These are phyloP conservation scores for Pyrrhosoma nymphula DNA, from an alignment of 2,888 invertebrate genomes.

Conservation along the genomic window DNA sequence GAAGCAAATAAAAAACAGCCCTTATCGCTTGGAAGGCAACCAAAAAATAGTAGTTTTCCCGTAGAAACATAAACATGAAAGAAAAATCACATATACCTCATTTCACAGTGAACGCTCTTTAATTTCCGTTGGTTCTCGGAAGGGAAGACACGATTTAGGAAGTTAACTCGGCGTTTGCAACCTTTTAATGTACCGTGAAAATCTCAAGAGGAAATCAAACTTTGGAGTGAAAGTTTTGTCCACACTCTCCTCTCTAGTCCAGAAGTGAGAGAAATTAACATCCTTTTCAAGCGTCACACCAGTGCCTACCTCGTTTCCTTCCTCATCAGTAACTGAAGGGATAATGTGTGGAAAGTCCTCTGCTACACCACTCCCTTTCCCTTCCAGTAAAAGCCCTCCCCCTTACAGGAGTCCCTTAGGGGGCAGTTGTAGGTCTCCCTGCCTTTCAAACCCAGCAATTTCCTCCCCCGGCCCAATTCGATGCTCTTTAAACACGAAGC, in stretches of 20 bases:
- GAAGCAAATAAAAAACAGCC: too few species aligned
- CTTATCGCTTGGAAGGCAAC: too few species aligned
- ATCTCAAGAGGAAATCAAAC: neutral
- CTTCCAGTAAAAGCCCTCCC: neutral
- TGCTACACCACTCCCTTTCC: neutral
- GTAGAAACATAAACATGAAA: too few species aligned
- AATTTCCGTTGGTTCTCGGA: too few species aligned
- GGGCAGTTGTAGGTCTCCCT: neutral
- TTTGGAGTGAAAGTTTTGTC: neutral
- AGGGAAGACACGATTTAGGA: too few species aligned
- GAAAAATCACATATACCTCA: too few species aligned
- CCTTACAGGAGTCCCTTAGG: neutral
- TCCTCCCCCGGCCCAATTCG: conserved; percentile 4
- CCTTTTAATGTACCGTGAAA: neutral
- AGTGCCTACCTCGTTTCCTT: neutral
- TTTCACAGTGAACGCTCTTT: too few species aligned
- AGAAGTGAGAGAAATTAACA: neutral
- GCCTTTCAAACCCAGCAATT: neutral
- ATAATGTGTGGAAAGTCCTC: neutral
- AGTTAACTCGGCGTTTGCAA: too few species aligned
- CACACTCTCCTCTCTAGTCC: neutral
- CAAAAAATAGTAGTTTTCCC: too few species aligned
- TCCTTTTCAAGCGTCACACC: neutral
- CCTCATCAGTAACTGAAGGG: neutral
- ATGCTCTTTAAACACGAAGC: conserved; percentile 35